These are phyloP conservation scores for Orthonevra nobilis DNA, from an alignment of 2,888 invertebrate genomes.

Conservation along the genomic window DNA sequence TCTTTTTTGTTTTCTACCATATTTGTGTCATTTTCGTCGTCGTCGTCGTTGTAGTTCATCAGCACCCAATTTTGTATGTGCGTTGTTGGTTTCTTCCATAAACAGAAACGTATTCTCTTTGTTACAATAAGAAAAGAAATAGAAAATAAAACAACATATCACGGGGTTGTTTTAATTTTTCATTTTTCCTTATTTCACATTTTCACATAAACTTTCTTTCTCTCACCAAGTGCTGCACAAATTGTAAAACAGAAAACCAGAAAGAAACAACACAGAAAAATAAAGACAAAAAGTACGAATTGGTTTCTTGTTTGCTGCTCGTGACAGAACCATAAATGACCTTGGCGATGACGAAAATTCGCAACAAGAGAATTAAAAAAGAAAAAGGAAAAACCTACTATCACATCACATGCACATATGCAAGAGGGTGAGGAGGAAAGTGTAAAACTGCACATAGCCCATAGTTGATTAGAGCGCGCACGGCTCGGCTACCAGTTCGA, in stretches of 20 bases:
- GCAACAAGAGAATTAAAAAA: slow-evolving; percentile 34
- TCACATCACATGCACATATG: slow-evolving; percentile 17
- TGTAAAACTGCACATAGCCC: slow-evolving; percentile 10
- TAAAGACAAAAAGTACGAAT: too few relatives aligned
- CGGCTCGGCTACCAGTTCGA: not conserved
- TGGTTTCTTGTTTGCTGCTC: too few relatives aligned
- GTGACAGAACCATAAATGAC: slow-evolving; percentile 67
- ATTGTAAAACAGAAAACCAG: slow-evolving; percentile 14
- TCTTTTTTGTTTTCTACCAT: not conserved
- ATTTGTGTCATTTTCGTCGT: not conserved
- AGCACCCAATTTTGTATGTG: slow-evolving; percentile 17
- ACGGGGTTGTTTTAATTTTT: slow-evolving; percentile 45
- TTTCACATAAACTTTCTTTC: slow-evolving; percentile 36
- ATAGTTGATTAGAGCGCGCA: slow-evolving; percentile 3
- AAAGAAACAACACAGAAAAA: too few relatives aligned
- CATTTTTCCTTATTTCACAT: slow-evolving; percentile 32
- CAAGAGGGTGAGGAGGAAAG: slow-evolving; percentile 3
- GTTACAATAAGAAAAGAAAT: slow-evolving; percentile 17
- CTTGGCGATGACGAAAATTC: slow-evolving; percentile 62
- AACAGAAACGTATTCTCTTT: slow-evolving; percentile 39
- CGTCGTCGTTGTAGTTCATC: slow-evolving; percentile 1
- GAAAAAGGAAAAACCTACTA: slow-evolving; percentile 8
- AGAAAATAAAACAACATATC: slow-evolving; percentile 25
- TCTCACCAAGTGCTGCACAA: slow-evolving; percentile 11
- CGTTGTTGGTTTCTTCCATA: slow-evolving; percentile 35